Evolutionary conservation across 2,888 invertebrate genomes (phyloP), one percentile per base, ranked within the genome.

Genomic region (Cremastinae sp.): DNA sequence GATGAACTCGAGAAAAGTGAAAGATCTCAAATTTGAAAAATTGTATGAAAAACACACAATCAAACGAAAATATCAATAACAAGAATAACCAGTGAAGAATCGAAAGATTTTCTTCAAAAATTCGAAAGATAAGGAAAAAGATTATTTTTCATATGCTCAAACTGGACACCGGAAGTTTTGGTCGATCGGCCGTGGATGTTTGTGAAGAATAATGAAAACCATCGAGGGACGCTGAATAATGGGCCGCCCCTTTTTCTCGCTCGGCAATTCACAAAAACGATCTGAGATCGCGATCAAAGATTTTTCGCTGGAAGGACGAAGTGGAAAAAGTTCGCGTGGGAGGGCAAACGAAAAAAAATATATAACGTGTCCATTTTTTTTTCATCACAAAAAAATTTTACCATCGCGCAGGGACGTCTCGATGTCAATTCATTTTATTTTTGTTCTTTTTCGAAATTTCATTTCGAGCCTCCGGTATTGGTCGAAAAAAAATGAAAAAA

Each of bases 201-300:
- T 56, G 69, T 73, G 47, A 22, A 73, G 47, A 64, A 49, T 62
- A 56, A 39, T 45, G 51, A 58, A 59, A 49, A 49, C 22, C 47
- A 43, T 16, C 16, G 22, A 20, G 4, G 41, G 7, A 55, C 28
- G 10, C 41, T 55, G 22, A 22, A 56, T 41, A 59, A 43, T 22
- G 22, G 43, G 61, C 61, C 76, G 73, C 73, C 76, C 43, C 45
- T 74, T 77, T 77, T 70, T 77, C 76, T 65, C 76, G 53, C 68
- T 61, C 43, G 43, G 18, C 70, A 14, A 77, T 55, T 70, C 70
- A 70, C 45, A 53, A 53, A 47, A 39, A 65, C 59, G 73, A 77
- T 73, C 73, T 70, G 9, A 73, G 76, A 77, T 77, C 65, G 35
- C 61, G 64, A 76, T 76, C 76, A 43, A 69, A 77, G 73, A 73